Percentiles rank a stretch among this genome's conserved stretches.
Evolutionary conservation across 2,113 vertebrate genomes (phyloP).

Genomic region (Sterrhoptilus dennistouni): DNA sequence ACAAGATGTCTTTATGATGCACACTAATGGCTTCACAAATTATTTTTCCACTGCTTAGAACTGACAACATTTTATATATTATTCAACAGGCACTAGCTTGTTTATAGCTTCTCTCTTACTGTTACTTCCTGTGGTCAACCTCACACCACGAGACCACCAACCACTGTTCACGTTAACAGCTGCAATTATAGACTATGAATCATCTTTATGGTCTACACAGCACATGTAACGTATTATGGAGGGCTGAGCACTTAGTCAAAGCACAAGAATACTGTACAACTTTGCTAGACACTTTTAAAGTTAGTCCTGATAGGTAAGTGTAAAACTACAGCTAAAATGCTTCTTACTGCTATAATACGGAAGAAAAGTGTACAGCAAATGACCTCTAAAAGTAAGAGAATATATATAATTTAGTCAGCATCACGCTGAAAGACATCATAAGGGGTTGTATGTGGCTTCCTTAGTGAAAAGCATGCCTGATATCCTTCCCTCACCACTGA

Average conservation of each 20-base stretch:
- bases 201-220: neutral
- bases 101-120: neutral
- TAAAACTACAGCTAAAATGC: neutral
- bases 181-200: neutral
- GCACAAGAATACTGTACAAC: neutral
- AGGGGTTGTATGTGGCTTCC: neutral
- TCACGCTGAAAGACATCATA: neutral
- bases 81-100: neutral
- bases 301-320: neutral
- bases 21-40: constrained; percentile 32
- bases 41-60: constrained; percentile 6
- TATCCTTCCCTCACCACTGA: neutral
- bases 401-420: neutral
- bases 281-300: neutral
- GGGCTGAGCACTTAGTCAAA: neutral
- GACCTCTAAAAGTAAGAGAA: neutral
- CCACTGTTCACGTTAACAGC: neutral
- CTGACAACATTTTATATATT: neutral
- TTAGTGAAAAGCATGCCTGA: neutral
- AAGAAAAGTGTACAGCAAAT: neutral
- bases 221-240: neutral
- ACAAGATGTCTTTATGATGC: neutral
- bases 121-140: neutral
- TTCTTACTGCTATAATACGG: neutral
- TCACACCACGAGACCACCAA: neutral